Percentiles rank a stretch among this genome's conserved stretches.
Conservation (phyloP, 2,113 vertebrate species). For the Prionailurus viverrinus region DNA sequence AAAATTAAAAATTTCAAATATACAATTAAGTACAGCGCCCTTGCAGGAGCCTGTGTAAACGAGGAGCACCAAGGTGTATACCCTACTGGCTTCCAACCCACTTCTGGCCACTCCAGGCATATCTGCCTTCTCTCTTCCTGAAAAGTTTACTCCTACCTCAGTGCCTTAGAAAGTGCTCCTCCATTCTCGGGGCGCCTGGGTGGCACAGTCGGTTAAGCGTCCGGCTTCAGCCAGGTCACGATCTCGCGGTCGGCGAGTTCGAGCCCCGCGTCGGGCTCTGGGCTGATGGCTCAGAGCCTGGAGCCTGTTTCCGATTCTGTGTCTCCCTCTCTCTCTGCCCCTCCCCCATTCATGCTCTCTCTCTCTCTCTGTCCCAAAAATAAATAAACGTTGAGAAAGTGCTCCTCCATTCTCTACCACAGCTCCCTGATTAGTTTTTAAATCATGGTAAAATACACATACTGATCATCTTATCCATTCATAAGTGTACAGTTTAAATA, state of each 20-base stretch:
- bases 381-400: neutral
- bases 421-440: neutral
- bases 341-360: too few species aligned
- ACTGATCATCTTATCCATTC: neutral
- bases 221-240: too few species aligned
- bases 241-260: too few species aligned
- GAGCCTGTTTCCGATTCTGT: too few species aligned
- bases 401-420: neutral
- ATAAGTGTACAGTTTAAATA: neutral
- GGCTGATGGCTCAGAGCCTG: too few species aligned
- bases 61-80: rapidly evolving
- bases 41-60: neutral
- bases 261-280: too few species aligned
- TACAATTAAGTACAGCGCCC: neutral
- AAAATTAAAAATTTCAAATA: neutral
- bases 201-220: too few species aligned
- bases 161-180: neutral
- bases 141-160: neutral
- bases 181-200: too few species aligned
- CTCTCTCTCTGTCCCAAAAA: too few species aligned
- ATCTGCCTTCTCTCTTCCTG: neutral
- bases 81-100: neutral
- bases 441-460: neutral
- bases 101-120: too few species aligned
- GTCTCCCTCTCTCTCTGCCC: too few species aligned